Evolutionary conservation across 2,888 invertebrate genomes (phyloP), one percentile per base, ranked within the genome.

Genomic region (Mesochorus sp.): DNA sequence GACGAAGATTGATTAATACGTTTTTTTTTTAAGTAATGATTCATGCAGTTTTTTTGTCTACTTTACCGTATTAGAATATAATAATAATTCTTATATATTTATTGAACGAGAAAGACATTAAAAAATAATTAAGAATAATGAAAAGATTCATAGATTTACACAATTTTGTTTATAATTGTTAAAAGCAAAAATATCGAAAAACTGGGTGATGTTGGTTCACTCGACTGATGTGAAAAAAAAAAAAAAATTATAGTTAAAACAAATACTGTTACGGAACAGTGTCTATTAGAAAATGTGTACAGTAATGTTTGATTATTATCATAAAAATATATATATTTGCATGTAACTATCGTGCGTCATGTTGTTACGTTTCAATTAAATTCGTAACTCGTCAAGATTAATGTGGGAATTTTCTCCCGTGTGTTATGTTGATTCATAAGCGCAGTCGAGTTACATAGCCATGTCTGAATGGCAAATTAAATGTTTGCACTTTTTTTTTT

Each of bases 381-480:
- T 83, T 84, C 79, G 83, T 79, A 83, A 84, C 83, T 86, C 72
- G 81, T 76, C 75, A 73, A 82, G 85, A 87, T 87, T 83, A 82
- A 75, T 86, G 86, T 87, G 86, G 83, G 86, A 87, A 86, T 61
- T 71, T 28, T 21, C 55, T 55, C 64, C 31, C n/a, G n/a, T n/a
- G n/a, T 42, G 62, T 24, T 55, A 62, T 61, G 67, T 44, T 47
- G 19, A 34, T 28, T 14, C 42, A n/a, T 6, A 12, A 34, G 47
- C 47, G 12, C 26, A 49, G 44, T 26, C 19, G 39, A 61, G 39
- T 51, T 28, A n/a, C 26, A 51, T 59, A n/a, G 39, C 44, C 39
- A 17, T 14, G 26, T 67, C 39, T 17, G 34, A 31, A 21, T 2
- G 24, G 31, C 28, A 44, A 49, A 37, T 64, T 64, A 24, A 19